phyloP scores from a whole-genome alignment of 2,888 invertebrate species.

The Apeira syringaria region DNA sequence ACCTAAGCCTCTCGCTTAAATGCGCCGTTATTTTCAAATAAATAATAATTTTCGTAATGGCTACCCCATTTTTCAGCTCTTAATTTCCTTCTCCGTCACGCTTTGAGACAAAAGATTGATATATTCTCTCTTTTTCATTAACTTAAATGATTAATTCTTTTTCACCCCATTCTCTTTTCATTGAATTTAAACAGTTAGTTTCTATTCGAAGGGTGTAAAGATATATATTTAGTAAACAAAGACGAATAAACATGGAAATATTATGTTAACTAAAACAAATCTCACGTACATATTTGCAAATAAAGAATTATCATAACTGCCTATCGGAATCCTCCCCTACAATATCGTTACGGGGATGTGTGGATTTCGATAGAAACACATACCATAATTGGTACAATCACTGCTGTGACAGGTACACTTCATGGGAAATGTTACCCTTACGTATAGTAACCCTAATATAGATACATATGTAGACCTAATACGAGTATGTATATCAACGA shows the following conservation, averaged over 20 bases:
- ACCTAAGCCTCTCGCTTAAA: constrained; percentile 44
- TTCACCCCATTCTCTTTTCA: constrained; percentile 42
- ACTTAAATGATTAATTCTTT: constrained; percentile 67
- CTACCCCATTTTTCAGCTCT: constrained; percentile 66
- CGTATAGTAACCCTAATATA: constrained; percentile 1
- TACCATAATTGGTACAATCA: constrained; percentile 48
- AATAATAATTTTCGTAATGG: constrained; percentile 75
- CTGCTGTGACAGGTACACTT: constrained; percentile 38
- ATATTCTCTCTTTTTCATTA: constrained; percentile 72
- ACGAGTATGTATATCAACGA: no score
- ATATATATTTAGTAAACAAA: no score
- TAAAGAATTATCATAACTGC: neutral
- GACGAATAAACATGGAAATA: no score
- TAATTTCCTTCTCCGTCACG: constrained; percentile 61
- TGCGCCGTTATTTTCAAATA: constrained; percentile 59
- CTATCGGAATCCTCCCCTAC: constrained; percentile 2
- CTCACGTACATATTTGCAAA: neutral
- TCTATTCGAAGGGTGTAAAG: no score
- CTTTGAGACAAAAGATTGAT: constrained; percentile 76
- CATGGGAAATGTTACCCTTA: constrained; percentile 29
- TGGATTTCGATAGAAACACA: constrained; percentile 34
- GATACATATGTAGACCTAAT: no score
- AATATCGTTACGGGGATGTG: constrained; percentile 11
- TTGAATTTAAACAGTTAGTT: constrained; percentile 4
- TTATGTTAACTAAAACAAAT: no score